Percentiles rank a stretch among this genome's conserved stretches.
Evolutionary conservation across 1,140 invertebrate species (phyloP).

Genomic region (Brachionus paranguensis): DNA sequence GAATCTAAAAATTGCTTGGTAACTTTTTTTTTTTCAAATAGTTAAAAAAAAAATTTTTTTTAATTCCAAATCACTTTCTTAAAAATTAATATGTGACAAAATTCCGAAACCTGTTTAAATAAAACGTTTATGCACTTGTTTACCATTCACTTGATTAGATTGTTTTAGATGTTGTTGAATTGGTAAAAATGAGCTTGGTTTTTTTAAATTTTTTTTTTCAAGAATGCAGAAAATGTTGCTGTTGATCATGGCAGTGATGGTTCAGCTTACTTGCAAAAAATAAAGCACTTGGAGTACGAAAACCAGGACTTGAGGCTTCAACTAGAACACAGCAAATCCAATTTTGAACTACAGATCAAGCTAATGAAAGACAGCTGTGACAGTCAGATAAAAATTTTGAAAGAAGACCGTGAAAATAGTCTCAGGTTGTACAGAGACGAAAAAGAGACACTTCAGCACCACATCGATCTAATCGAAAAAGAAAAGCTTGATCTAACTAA

Average conservation of each 20-base stretch:
- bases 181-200: too few relatives aligned
- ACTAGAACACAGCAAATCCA: neutral
- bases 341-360: conserved; percentile 33
- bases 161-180: too few relatives aligned
- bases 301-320: conserved; percentile 31
- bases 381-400: neutral
- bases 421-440: conserved; percentile 15
- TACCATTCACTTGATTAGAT: too few relatives aligned
- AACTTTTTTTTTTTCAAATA: neutral
- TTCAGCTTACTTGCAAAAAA: neutral
- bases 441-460: conserved; percentile 21
- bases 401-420: conserved; percentile 26
- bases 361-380: conserved; percentile 34
- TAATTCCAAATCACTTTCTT: too few relatives aligned
- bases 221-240: conserved; percentile 4
- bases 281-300: conserved; percentile 31
- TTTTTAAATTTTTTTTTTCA: neutral
- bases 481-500: neutral
- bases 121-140: too few relatives aligned
- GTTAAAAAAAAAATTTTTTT: too few relatives aligned
- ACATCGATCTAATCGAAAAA: conserved; percentile 24
- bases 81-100: too few relatives aligned
- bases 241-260: neutral
- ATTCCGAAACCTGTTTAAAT: too few relatives aligned
- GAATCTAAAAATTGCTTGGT: neutral